Conservation (phyloP, 2,113 vertebrate species). For the Toxostoma redivivum region DNA sequence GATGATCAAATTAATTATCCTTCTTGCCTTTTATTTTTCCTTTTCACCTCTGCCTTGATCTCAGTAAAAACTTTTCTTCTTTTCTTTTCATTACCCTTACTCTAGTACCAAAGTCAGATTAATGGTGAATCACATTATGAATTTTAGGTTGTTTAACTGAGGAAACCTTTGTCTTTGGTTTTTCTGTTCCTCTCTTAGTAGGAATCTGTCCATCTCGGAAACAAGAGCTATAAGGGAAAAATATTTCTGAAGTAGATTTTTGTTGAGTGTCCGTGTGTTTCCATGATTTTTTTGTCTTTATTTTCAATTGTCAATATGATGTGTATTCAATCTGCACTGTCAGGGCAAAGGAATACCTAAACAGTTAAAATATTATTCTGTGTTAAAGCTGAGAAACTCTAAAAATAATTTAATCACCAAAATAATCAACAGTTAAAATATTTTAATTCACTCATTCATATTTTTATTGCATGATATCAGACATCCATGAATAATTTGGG, state of each 20-base stretch:
- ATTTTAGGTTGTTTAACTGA: neutral
- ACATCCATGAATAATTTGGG: neutral
- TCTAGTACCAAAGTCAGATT: neutral
- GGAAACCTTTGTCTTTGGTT: neutral
- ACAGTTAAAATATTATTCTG: neutral
- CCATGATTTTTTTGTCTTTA: neutral
- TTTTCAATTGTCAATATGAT: neutral
- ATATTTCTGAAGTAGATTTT: neutral
- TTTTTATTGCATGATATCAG: neutral
- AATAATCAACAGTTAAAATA: neutral
- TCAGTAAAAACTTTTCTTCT: neutral
- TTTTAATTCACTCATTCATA: neutral
- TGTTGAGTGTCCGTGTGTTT: neutral
- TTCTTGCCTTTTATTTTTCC: neutral
- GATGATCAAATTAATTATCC: neutral
- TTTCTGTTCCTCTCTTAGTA: neutral
- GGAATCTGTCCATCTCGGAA: neutral
- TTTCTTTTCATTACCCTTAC: neutral
- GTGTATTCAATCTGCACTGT: neutral
- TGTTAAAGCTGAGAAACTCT: neutral
- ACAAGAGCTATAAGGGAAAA: neutral
- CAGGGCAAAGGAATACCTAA: neutral
- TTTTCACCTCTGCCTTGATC: neutral
- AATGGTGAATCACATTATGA: constrained; percentile 8
- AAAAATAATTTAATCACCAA: neutral